phyloP scores from a whole-genome alignment of 2,113 vertebrate genomes.

The Cyphomyrus plagiostoma region DNA sequence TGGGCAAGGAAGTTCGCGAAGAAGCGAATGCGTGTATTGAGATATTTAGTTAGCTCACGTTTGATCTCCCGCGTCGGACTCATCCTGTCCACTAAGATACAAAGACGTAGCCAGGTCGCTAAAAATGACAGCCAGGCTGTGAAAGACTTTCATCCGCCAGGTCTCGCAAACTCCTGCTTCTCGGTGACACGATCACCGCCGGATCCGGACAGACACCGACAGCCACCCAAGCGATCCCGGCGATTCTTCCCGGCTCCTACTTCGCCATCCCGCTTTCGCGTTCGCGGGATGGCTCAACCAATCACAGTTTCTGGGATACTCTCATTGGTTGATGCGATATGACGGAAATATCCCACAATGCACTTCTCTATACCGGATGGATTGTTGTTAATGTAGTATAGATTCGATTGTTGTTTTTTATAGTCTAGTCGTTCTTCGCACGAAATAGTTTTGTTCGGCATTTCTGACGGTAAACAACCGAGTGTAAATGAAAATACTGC shows the following conservation, averaged over 20 bases:
- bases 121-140: neutral
- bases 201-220: neutral
- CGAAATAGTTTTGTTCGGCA: neutral
- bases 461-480: neutral
- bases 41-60: slow-evolving; percentile 34
- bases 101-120: neutral
- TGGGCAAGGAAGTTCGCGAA: neutral
- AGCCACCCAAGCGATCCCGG: neutral
- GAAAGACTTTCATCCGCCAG: neutral
- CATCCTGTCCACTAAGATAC: slow-evolving; percentile 35
- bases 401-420: neutral
- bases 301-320: neutral
- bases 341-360: neutral
- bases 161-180: neutral
- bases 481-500: neutral
- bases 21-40: neutral
- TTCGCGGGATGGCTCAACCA: neutral
- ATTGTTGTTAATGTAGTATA: neutral
- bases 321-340: neutral
- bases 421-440: neutral
- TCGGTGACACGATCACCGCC: neutral
- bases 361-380: neutral
- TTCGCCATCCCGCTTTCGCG: neutral
- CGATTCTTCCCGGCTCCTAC: too few relatives aligned
- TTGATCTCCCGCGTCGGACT: slow-evolving; percentile 51